Evolutionary conservation across 2,888 invertebrate genomes (phyloP).

Genomic region (Lycia hirtaria): DNA sequence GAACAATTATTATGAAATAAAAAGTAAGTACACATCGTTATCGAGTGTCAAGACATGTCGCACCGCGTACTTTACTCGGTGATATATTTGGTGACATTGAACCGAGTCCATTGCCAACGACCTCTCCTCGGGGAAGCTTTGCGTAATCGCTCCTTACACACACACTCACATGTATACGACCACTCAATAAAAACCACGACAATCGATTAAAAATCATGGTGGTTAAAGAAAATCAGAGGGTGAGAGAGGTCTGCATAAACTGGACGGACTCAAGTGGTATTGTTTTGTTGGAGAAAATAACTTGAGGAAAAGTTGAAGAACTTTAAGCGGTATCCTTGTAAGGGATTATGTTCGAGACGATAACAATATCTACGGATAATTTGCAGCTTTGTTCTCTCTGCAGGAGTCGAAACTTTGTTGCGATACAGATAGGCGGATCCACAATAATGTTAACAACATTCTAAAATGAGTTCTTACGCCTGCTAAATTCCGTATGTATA

Average conservation of each 20-base stretch:
- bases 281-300: conserved; percentile 23
- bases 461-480: too few species aligned
- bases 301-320: conserved; percentile 13
- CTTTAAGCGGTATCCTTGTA: conserved; percentile 11
- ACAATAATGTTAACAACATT: too few species aligned
- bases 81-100: conserved; percentile 86
- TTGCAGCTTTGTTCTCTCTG: background rate
- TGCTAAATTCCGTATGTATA: too few species aligned
- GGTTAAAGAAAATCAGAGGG: conserved; percentile 19
- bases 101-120: conserved; percentile 85
- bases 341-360: background rate
- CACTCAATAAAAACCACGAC: conserved; percentile 37
- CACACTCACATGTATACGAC: conserved; percentile 26
- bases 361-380: background rate
- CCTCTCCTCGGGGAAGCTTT: conserved; percentile 84
- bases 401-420: too few species aligned
- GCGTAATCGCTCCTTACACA: conserved; percentile 80
- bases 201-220: conserved; percentile 32
- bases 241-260: conserved; percentile 15
- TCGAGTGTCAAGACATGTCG: conserved; percentile 62
- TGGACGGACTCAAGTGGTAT: conserved; percentile 16
- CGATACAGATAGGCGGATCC: too few species aligned
- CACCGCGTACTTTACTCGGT: conserved; percentile 59
- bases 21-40: background rate
- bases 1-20: background rate